A percentile compares a stretch with the other conserved stretches of the same genome.
These are phyloP conservation scores for Lymantria dispar DNA, from an alignment of 2,888 invertebrate genomes.

Conservation along the genomic window DNA sequence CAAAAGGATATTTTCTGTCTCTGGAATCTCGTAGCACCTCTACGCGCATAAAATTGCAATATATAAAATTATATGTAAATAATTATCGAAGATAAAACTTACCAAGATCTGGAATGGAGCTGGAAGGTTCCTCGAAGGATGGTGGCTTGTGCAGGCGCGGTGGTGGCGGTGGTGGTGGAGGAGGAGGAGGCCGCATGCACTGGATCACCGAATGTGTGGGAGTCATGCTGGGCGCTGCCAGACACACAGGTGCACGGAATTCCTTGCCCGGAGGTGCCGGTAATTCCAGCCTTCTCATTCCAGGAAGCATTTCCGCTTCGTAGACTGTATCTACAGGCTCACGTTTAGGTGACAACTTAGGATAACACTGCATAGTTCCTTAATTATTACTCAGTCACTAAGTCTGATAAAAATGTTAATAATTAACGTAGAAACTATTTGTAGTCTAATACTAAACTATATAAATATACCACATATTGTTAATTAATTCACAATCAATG, in stretches of 20 bases:
- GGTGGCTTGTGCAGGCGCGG: constrained; percentile 77
- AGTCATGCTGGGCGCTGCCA: constrained; percentile 56
- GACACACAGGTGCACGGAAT: constrained; percentile 72
- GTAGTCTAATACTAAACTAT: constrained; percentile 34
- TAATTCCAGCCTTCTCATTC: constrained; percentile 65
- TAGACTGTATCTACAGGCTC: constrained; percentile 66
- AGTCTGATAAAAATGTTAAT: constrained; percentile 23
- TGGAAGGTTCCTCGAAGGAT: constrained; percentile 90
- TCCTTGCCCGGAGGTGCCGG: constrained; percentile 76
- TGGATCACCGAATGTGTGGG: constrained; percentile 75
- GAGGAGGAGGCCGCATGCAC: constrained; percentile 77
- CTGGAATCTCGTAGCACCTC: constrained; percentile 7
- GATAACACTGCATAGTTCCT: constrained; percentile 75
- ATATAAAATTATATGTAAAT: not conserved
- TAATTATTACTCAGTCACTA: constrained; percentile 43
- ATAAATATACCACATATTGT: constrained; percentile 40
- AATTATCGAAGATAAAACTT: constrained; percentile 62
- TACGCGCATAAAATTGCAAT: not conserved
- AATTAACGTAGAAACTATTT: constrained; percentile 10
- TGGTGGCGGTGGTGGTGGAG: constrained; percentile 77
- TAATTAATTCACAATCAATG: constrained; percentile 41
- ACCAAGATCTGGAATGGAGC: constrained; percentile 95
- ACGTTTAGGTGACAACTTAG: constrained; percentile 69
- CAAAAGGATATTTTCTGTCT: not conserved
- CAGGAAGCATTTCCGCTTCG: constrained; percentile 63